Evolutionary conservation across 2,888 invertebrate species (phyloP), one percentile per base, ranked within the genome.

Genomic region (Aphodius granarius): DNA sequence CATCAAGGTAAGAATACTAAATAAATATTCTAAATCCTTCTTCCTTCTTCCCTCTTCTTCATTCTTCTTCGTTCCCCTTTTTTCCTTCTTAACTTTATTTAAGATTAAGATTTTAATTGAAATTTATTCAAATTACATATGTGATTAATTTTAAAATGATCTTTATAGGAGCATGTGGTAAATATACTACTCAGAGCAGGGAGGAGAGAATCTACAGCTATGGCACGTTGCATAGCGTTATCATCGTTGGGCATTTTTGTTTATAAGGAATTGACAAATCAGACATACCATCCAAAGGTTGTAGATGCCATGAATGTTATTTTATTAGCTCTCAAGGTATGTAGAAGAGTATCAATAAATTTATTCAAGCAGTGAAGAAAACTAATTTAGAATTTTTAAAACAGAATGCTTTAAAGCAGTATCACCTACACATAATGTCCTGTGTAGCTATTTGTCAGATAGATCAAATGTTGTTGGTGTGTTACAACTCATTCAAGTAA

Each of bases 151-250:
- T 66, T 17, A 22, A 64, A 65, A 22, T 66, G 0, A 77, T 80
- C 81, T 74, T 84, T 85, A 18, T 84, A 95, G 94, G 97, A 97
- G 86, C 95, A 95, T 85, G 93, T 97, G 73, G 90, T 97, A 65
- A 94, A 94, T 85, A 95, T 97, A 82, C 90, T 98, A 75, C 89
- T 98, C 81, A 92, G 95, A 83, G 94, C 95, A 82, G 97, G 97
- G 21, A 93, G 96, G 75, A 91, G 94, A 71, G 98, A 98, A 88
- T 96, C 96, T 76, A 94, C 95, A 73, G 95, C 94, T 17, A 91
- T 93, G 83, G 97, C 97, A 21, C 91, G 97, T 79, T 96, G 96
- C 83, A 93, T 97, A 79, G 96, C 97, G 62, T 90, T 98, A 2
- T 95, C 95, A 75, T 94, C 96, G 72, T 90, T 98, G 73, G 94